Percentiles rank a stretch among this genome's conserved stretches.
phyloP scores from a whole-genome alignment of 2,797 vertebrate genomes.

The Esox masquinongy region DNA sequence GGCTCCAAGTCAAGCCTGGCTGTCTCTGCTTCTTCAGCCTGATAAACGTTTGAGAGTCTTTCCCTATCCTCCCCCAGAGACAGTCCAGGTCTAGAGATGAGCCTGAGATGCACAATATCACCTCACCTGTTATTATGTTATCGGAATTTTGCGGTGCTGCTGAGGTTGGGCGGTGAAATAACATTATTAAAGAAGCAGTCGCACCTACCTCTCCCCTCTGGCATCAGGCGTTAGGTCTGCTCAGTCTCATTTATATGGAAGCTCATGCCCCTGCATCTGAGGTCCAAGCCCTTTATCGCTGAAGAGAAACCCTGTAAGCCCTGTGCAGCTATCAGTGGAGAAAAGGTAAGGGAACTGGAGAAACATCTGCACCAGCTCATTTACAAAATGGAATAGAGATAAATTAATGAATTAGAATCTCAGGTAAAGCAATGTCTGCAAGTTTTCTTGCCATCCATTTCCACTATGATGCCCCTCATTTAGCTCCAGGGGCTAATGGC shows the following conservation, averaged over 20 bases:
- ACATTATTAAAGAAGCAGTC: slow-evolving; percentile 3
- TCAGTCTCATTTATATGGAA: slow-evolving; percentile 22
- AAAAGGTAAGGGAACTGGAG: neutral
- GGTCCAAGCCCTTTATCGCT: neutral
- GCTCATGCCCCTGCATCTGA: neutral
- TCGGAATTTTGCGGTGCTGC: slow-evolving; percentile 9
- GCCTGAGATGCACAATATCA: neutral
- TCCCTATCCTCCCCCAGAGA: neutral
- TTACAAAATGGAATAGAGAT: neutral
- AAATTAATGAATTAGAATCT: no score
- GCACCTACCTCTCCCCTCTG: neutral
- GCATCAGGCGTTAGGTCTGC: slow-evolving; percentile 11
- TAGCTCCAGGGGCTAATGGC: no score
- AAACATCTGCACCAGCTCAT: neutral
- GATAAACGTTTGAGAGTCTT: neutral
- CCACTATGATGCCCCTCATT: no score
- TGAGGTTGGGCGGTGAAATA: neutral
- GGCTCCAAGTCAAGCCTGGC: neutral
- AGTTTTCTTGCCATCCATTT: neutral
- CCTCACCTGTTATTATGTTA: slow-evolving; percentile 10
- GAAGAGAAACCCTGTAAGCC: neutral
- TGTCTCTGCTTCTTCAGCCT: neutral
- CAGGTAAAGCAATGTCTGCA: neutral
- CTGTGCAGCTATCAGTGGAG: neutral
- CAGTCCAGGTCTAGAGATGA: neutral